Evolutionary conservation across 2,113 vertebrate genomes (phyloP).

Genomic region (Puffinus mauretanicus): DNA sequence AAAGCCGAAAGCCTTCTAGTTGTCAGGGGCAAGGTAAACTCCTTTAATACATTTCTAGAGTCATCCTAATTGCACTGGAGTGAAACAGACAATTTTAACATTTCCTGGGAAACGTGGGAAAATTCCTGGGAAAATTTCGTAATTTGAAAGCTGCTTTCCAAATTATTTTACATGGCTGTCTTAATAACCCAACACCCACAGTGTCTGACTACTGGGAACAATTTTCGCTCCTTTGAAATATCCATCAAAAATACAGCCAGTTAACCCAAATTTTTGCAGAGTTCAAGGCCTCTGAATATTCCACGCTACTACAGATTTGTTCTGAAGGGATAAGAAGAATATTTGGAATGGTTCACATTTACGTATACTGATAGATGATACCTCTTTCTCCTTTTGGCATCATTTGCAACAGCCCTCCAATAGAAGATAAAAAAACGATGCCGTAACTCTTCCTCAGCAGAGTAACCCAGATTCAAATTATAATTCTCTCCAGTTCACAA

Average conservation of each 20-base stretch:
- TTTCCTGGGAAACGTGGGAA: not conserved
- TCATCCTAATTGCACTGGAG: not conserved
- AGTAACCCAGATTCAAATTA: not conserved
- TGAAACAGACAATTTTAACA: not conserved
- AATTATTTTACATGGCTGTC: not conserved
- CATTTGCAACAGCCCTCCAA: constrained; percentile 20
- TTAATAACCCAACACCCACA: not conserved
- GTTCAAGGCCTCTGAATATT: not conserved
- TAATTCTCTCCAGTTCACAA: not conserved
- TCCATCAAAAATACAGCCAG: not conserved
- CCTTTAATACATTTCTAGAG: not conserved
- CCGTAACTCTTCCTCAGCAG: constrained; percentile 11
- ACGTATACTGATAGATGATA: not conserved
- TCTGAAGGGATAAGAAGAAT: constrained; percentile 6
- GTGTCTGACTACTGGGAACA: not conserved
- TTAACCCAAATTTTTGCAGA: not conserved
- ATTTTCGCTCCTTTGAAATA: not conserved
- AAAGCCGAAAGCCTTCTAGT: not conserved
- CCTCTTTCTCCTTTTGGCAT: not conserved
- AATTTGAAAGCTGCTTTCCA: constrained; percentile 1
- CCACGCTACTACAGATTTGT: not conserved
- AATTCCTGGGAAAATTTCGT: not conserved
- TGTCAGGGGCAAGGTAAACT: not conserved
- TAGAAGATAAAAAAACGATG: constrained; percentile 34
- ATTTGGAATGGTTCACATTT: not conserved